Base-by-base conservation (phyloP, 2,888 invertebrate genomes). In the Epicampocera succincta region DNA sequence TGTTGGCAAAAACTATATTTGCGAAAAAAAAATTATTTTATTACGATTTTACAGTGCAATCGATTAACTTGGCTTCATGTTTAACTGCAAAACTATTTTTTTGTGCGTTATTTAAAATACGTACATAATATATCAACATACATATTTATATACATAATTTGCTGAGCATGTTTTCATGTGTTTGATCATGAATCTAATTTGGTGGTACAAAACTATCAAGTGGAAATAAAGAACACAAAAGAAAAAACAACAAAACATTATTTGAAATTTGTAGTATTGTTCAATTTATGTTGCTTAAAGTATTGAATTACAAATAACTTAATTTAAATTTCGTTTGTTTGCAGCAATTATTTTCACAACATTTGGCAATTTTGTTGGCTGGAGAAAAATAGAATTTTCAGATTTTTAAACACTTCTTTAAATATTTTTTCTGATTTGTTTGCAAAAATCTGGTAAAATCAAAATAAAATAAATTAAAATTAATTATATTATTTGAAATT, bases 301-400 rank as follows among this genome's bases (percentile, higher is more conserved):
- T 58, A 65, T 75, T 66, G 66, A 40, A 48, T 75, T 58, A 66
- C 74, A 75, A 65, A 75, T 50, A 58, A 66, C 17, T 58, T 58
- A 21, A 58, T 54, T 61, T 61, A 29, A 42, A n/a, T 52, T 42
- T 61, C 5, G 13, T 17, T 42, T 25, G 50, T 50, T 60, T 19
- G 38, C 38, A 8, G 25, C 48, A 50, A 60, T 72, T 60, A 60
- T 46, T 58, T n/a, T 38, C 17, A 58, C 15, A 58, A 46, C 46
- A 46, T 69, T 69, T 29, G 33, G 11, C 56, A 58, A 58, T 58
- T 40, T 38, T 19, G 38, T 65, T n/a, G 17, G 17, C 33, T 56
- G 40, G 21, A 5, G 0, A 68, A 56, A n/a, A 21, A 21, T 0
- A 17, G 48, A 54, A 42, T 15, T 68, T 25, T 56, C n/a, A n/a